Conservation (phyloP, 1,140 invertebrate genomes). For the Hylaeus anthracinus region DNA sequence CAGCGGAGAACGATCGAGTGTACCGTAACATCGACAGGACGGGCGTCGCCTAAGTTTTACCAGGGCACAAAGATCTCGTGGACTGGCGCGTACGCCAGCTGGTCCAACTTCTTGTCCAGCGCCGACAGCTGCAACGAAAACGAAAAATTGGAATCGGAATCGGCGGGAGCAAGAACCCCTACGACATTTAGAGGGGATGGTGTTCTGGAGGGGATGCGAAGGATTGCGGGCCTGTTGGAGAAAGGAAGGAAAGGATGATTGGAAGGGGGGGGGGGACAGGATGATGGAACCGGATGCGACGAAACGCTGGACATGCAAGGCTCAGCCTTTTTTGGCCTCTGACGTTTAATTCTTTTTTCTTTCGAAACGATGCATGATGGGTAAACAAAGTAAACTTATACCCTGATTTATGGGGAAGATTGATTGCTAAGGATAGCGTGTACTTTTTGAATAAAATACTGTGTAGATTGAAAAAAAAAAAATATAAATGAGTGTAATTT, state of each 20-base stretch:
- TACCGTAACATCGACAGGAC: not conserved
- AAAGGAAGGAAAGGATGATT: constrained; percentile 5
- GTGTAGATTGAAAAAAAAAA: no score
- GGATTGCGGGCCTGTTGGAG: not conserved
- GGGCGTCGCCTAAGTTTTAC: constrained; percentile 29
- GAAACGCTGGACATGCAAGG: not conserved
- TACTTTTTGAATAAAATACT: no score
- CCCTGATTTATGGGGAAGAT: no score
- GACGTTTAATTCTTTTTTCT: not conserved
- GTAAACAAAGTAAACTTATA: no score
- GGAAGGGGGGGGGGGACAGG: not conserved
- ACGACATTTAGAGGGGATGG: not conserved
- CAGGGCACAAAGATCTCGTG: constrained; percentile 1
- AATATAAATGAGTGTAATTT: no score
- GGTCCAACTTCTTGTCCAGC: constrained; percentile 83
- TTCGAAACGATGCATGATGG: no score
- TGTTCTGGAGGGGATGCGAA: constrained; percentile 10
- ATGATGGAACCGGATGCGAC: constrained; percentile 19
- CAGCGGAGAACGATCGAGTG: no score
- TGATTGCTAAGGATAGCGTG: no score
- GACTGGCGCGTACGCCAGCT: constrained; percentile 77
- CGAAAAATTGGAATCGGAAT: constrained; percentile 68
- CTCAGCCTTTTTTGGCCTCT: not conserved
- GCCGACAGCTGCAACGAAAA: constrained; percentile 81
- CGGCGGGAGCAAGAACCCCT: constrained; percentile 58